phyloP scores from a whole-genome alignment of 2,113 vertebrate species.

The Osmerus eperlanus region DNA sequence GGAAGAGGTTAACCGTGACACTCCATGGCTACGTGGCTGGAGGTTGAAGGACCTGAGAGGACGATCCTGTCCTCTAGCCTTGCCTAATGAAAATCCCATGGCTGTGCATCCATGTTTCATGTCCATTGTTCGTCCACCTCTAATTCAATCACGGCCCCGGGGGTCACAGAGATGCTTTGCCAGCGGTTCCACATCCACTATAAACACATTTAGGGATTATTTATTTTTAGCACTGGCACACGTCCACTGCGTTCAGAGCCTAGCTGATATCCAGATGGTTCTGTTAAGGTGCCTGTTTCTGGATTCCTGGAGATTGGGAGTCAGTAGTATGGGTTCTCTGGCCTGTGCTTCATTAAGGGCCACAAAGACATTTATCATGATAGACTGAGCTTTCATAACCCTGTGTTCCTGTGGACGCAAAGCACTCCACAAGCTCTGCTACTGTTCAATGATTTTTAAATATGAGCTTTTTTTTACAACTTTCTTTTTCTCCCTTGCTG shows the following conservation, averaged over 20 bases:
- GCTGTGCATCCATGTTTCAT: slow-evolving; percentile 41
- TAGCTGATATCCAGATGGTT: slow-evolving; percentile 62
- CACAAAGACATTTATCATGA: slow-evolving; percentile 44
- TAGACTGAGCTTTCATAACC: slow-evolving; percentile 44
- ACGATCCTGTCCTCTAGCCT: slow-evolving; percentile 47
- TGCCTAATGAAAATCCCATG: slow-evolving; percentile 61
- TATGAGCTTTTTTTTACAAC: not conserved
- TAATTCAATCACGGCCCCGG: slow-evolving; percentile 54
- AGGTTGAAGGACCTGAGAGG: slow-evolving; percentile 35
- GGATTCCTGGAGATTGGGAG: slow-evolving; percentile 59
- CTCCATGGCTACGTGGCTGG: slow-evolving; percentile 28
- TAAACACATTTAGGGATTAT: slow-evolving; percentile 61
- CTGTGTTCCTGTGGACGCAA: slow-evolving; percentile 9
- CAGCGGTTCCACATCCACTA: slow-evolving; percentile 41
- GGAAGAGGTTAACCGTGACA: slow-evolving; percentile 36
- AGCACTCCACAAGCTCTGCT: slow-evolving; percentile 22
- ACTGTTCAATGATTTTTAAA: slow-evolving; percentile 28
- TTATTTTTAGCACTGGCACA: slow-evolving; percentile 64
- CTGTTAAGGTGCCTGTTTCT: slow-evolving; percentile 61
- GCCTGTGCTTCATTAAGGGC: slow-evolving; percentile 64
- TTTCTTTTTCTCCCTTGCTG: not conserved
- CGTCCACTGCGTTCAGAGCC: slow-evolving; percentile 44
- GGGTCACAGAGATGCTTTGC: slow-evolving; percentile 41
- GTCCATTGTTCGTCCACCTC: slow-evolving; percentile 44
- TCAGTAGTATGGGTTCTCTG: slow-evolving; percentile 33